Percentiles rank a stretch among this genome's conserved stretches.
Evolutionary conservation across 2,888 invertebrate genomes (phyloP).

Genomic region (Orgyia antiqua): DNA sequence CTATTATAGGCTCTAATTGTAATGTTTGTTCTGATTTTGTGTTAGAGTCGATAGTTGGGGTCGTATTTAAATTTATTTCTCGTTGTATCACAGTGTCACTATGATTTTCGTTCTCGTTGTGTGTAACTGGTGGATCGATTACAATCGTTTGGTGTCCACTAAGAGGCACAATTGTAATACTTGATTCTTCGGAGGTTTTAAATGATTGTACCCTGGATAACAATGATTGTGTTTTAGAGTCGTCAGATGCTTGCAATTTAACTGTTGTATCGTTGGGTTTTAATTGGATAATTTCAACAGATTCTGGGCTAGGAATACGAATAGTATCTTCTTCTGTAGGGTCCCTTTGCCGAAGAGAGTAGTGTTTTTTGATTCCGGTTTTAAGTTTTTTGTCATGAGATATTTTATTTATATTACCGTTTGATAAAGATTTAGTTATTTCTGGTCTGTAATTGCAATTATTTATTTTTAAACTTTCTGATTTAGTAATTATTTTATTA

Average conservation of each 20-base stretch:
- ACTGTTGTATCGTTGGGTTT: constrained; percentile 27
- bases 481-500: constrained; percentile 66
- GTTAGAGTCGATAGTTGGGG: constrained; percentile 15
- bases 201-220: constrained; percentile 67
- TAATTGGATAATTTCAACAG: constrained; percentile 40
- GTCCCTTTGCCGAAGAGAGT: constrained; percentile 69
- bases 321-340: constrained; percentile 54
- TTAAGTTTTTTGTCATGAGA: constrained; percentile 42
- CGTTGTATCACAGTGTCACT: constrained; percentile 14
- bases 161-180: constrained; percentile 65
- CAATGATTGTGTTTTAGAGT: constrained; percentile 50
- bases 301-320: constrained; percentile 60
- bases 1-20: constrained; percentile 16
- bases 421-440: constrained; percentile 56
- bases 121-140: constrained; percentile 61
- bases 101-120: constrained; percentile 29
- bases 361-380: constrained; percentile 63
- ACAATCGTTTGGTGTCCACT: constrained; percentile 76
- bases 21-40: constrained; percentile 15
- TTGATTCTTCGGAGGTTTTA: constrained; percentile 68
- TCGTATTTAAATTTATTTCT: constrained; percentile 16
- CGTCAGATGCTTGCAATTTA: constrained; percentile 26
- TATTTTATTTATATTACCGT: constrained; percentile 54
- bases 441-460: constrained; percentile 44
- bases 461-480: constrained; percentile 60